Percentiles rank a stretch among this genome's conserved stretches.
phyloP scores from a whole-genome alignment of 1,140 invertebrate species.

The Lordiphosa stackelbergi region DNA sequence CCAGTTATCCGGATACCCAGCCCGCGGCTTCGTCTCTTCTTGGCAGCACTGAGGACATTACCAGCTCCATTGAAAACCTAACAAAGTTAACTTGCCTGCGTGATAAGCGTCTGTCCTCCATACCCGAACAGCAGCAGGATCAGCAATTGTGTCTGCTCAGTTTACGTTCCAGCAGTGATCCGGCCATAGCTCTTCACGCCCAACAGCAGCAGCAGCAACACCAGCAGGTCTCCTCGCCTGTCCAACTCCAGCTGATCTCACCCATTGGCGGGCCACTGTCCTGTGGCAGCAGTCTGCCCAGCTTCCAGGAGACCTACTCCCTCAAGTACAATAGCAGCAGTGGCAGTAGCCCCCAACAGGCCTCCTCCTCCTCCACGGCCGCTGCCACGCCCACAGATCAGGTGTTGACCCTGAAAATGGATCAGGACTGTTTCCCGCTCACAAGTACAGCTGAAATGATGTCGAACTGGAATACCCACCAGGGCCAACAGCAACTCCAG shows the following conservation, averaged over 20 bases:
- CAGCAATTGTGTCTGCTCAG: constrained; percentile 63
- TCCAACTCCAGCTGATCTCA: constrained; percentile 58
- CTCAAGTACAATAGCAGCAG: constrained; percentile 79
- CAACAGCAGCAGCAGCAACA: constrained; percentile 47
- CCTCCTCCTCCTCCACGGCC: constrained; percentile 28
- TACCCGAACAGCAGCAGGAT: constrained; percentile 72
- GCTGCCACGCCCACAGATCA: constrained; percentile 59
- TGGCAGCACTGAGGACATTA: constrained; percentile 59
- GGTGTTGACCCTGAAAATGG: constrained; percentile 83
- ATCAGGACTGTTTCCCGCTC: constrained; percentile 85
- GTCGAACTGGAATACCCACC: constrained; percentile 48
- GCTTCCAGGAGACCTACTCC: constrained; percentile 92
- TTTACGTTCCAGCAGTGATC: constrained; percentile 73
- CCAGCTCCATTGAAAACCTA: constrained; percentile 69
- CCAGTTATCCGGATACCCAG: constrained; percentile 48
- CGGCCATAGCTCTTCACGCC: constrained; percentile 67
- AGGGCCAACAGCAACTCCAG: constrained; percentile 40
- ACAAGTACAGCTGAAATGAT: constrained; percentile 80
- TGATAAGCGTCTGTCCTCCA: constrained; percentile 77
- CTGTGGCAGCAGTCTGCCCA: constrained; percentile 84
- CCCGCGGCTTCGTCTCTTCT: constrained; percentile 36
- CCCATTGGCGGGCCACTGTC: constrained; percentile 60
- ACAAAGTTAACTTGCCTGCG: constrained; percentile 73
- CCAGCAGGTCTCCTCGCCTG: constrained; percentile 18
- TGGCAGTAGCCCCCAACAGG: constrained; percentile 50